Evolutionary conservation across 2,113 vertebrate genomes (phyloP).

Genomic region (Regulus satrapa): DNA sequence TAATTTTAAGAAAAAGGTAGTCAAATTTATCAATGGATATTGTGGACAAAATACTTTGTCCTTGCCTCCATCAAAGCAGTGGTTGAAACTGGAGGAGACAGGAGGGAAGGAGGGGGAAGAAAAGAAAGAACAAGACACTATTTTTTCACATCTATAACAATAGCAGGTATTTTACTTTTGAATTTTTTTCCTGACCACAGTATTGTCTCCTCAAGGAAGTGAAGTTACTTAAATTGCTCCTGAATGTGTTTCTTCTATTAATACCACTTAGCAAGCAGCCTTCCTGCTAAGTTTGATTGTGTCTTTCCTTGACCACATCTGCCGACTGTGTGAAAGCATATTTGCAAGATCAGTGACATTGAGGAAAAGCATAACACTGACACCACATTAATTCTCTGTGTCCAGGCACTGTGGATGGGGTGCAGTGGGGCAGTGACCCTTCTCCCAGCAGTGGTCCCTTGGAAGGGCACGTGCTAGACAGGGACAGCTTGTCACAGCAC

Average conservation of each 20-base stretch:
- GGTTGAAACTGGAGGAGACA: not conserved
- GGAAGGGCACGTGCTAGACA: not conserved
- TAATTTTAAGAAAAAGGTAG: not conserved
- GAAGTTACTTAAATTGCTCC: conserved; percentile 10
- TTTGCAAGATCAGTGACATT: not conserved
- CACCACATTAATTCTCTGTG: fast-evolving
- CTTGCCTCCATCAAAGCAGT: not conserved
- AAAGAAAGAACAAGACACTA: not conserved
- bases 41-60: not conserved
- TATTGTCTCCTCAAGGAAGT: not conserved
- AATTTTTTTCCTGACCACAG: not conserved
- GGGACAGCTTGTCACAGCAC: not conserved
- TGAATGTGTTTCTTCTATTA: conserved; percentile 50
- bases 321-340: not conserved
- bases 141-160: not conserved
- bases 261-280: conserved; percentile 46
- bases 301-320: conserved; percentile 26
- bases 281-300: conserved; percentile 28
- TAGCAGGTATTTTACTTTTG: not conserved
- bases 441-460: not conserved
- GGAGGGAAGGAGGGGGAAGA: not conserved
- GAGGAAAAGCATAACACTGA: conserved; percentile 5
- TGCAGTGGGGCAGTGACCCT: not conserved
- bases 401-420: not conserved
- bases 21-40: not conserved